phyloP scores from a whole-genome alignment of 2,888 invertebrate genomes.

The Odontocolon sp. region DNA sequence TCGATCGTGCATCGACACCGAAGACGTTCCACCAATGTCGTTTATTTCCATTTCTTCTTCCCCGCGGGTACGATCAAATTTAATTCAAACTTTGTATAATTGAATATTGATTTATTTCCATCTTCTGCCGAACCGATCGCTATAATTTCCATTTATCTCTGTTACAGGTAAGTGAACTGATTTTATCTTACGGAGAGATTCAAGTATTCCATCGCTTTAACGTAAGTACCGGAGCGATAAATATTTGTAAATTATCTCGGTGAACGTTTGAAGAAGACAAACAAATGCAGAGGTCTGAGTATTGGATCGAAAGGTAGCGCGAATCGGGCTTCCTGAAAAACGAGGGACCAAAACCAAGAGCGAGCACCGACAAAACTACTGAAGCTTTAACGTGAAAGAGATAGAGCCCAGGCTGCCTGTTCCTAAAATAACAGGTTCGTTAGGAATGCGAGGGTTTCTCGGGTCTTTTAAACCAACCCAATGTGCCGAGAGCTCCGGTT shows the following conservation, averaged over 20 bases:
- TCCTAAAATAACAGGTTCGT: conserved; percentile 67
- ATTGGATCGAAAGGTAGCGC: conserved; percentile 8
- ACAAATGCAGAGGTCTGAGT: neutral
- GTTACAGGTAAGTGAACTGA: conserved; percentile 63
- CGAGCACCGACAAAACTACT: conserved; percentile 14
- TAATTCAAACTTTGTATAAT: conserved; percentile 18
- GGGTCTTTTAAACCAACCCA: conserved; percentile 57
- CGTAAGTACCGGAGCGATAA: conserved; percentile 56
- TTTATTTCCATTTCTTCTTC: conserved; percentile 36
- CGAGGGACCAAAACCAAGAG: conserved; percentile 15
- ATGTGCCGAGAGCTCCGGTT: conserved; percentile 55
- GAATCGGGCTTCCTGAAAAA: conserved; percentile 33
- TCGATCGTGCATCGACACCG: conserved; percentile 7
- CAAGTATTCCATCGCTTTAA: conserved; percentile 28
- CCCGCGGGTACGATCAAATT: conserved; percentile 9
- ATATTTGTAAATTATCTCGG: conserved; percentile 34
- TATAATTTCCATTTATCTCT: conserved; percentile 45
- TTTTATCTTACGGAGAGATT: conserved; percentile 5
- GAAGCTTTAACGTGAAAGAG: conserved; percentile 36
- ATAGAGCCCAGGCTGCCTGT: conserved; percentile 43
- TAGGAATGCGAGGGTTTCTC: conserved; percentile 63
- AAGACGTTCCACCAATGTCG: conserved; percentile 5
- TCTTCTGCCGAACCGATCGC: conserved; percentile 3
- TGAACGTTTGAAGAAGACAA: conserved; percentile 2
- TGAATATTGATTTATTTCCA: conserved; percentile 34